Conservation (phyloP, 2,113 vertebrate species). For the Melanostigma gelatinosum region DNA sequence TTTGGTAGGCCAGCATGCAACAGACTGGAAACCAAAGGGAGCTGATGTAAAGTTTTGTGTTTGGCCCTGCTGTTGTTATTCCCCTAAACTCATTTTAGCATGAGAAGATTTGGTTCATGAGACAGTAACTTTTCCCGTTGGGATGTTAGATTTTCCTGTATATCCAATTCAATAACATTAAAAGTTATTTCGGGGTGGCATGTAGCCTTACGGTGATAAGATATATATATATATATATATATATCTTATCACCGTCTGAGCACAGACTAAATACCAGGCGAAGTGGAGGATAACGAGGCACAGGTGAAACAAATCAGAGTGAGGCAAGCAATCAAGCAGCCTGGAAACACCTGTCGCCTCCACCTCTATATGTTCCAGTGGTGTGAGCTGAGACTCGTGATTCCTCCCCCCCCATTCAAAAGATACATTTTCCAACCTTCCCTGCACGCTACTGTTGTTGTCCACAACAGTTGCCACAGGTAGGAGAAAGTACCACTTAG, state of each 20-base stretch:
- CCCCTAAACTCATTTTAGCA: not conserved
- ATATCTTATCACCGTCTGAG: too few relatives aligned
- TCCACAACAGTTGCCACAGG: conserved; percentile 14
- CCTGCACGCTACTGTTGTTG: conserved; percentile 4
- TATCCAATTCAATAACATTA: too few relatives aligned
- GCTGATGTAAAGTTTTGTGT: not conserved
- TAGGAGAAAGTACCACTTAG: not conserved
- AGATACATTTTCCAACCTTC: conserved; percentile 30
- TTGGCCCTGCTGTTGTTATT: not conserved
- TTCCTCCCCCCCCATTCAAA: not conserved
- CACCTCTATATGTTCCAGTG: conserved; percentile 22
- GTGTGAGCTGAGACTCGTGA: conserved; percentile 30
- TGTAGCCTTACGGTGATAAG: too few relatives aligned
- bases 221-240: too few relatives aligned
- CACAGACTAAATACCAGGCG: not conserved
- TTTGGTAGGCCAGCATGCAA: not conserved
- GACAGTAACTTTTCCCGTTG: not conserved
- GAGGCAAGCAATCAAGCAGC: not conserved
- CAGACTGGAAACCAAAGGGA: not conserved
- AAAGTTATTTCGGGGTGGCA: too few relatives aligned
- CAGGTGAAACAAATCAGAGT: not conserved
- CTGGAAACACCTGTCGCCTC: conserved; percentile 10
- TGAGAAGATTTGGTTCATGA: not conserved
- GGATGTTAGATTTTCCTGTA: not conserved
- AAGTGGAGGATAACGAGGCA: not conserved